Conservation (phyloP, 2,113 vertebrate genomes). For the Chlamydotis undulata region DNA sequence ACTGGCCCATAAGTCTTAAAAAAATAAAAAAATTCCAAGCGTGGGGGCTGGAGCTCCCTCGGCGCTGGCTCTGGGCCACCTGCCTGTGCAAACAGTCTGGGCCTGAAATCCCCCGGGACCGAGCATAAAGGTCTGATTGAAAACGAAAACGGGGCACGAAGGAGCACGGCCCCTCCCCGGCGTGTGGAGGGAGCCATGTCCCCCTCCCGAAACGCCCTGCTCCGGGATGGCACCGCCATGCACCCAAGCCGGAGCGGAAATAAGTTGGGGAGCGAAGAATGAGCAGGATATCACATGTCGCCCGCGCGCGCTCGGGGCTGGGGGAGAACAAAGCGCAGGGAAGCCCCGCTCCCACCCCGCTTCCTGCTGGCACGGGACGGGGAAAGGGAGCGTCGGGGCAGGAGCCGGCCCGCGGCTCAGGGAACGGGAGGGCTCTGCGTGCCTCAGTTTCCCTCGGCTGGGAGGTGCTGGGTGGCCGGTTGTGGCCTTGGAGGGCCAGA, state of each 20-base stretch:
- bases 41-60: not conserved
- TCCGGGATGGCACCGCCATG: not conserved
- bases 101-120: not conserved
- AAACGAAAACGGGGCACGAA: not conserved
- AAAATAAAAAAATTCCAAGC: not conserved
- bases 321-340: constrained; percentile 56
- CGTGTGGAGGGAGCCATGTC: not conserved
- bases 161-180: not conserved
- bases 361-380: constrained; percentile 4
- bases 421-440: not conserved
- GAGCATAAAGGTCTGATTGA: constrained; percentile 38
- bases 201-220: rapidly evolving
- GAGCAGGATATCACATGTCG: constrained; percentile 53
- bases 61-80: not conserved
- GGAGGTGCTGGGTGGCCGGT: not conserved
- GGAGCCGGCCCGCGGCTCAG: rapidly evolving
- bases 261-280: not conserved
- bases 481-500: not conserved
- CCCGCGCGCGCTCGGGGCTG: not conserved
- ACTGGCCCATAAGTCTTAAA: not conserved
- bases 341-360: constrained; percentile 28
- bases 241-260: not conserved
- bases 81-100: constrained; percentile 46
- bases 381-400: not conserved
- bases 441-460: not conserved